phyloP scores from a whole-genome alignment of 2,888 invertebrate genomes.

The Acleris laterana region DNA sequence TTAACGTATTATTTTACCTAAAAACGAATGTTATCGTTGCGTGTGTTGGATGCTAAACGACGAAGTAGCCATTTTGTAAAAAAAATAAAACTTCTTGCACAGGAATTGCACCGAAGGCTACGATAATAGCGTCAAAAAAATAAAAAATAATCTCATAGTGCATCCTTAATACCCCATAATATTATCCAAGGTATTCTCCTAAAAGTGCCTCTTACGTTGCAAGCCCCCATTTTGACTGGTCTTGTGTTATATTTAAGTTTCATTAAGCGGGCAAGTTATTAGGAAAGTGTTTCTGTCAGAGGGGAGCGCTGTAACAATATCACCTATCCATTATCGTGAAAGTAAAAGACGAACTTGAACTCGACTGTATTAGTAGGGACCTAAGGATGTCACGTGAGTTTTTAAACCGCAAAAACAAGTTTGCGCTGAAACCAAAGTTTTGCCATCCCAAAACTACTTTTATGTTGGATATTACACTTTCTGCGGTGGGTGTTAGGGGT shows the following conservation, averaged over 20 bases:
- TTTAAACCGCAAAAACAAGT: background rate
- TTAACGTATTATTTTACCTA: no score
- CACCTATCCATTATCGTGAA: background rate
- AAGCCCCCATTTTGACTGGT: constrained; percentile 21
- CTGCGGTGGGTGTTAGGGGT: background rate
- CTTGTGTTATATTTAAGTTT: constrained; percentile 34
- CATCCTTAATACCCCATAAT: background rate
- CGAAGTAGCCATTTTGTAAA: no score
- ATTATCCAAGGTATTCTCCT: background rate
- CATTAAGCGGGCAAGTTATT: constrained; percentile 32
- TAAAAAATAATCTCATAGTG: no score
- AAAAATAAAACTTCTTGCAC: no score
- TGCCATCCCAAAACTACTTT: background rate
- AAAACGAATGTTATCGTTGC: no score
- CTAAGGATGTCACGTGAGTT: constrained; percentile 10
- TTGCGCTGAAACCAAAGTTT: background rate
- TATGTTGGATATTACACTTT: constrained; percentile 7
- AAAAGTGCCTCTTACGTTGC: constrained; percentile 8
- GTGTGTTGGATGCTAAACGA: no score
- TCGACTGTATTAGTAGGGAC: background rate
- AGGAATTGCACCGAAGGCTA: no score
- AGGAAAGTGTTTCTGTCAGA: constrained; percentile 34
- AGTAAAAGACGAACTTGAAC: background rate
- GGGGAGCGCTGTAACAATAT: constrained; percentile 12
- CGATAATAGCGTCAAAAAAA: no score